Evolutionary conservation across 2,888 invertebrate genomes (phyloP).

Genomic region (Synanthedon vespiformis): DNA sequence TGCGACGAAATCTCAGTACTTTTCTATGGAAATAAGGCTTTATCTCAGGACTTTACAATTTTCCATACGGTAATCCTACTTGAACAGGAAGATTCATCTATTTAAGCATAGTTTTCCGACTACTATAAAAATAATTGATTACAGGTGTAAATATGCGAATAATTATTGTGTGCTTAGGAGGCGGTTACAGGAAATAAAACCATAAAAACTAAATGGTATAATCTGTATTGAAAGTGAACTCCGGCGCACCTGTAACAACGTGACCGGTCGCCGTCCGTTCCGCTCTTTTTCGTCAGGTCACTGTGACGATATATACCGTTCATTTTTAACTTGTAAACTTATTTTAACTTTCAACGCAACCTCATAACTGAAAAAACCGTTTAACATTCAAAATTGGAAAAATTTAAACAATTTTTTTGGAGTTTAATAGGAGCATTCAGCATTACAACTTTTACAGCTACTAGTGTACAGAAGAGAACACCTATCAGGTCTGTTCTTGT

Average conservation of each 20-base stretch:
- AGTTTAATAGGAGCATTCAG: too few species aligned
- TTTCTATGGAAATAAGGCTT: too few species aligned
- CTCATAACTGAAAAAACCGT: too few species aligned
- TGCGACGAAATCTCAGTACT: too few species aligned
- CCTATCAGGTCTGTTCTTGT: too few species aligned
- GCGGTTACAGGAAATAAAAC: constrained; percentile 10
- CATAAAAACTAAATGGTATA: constrained; percentile 36
- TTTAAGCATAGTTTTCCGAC: background rate
- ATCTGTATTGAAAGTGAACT: constrained; percentile 58
- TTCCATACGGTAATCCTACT: too few species aligned
- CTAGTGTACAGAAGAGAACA: too few species aligned
- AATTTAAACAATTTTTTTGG: too few species aligned
- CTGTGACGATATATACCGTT: constrained; percentile 52
- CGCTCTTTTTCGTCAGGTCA: constrained; percentile 48
- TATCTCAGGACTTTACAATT: too few species aligned
- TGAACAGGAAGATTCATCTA: too few species aligned
- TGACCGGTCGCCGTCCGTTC: constrained; percentile 38
- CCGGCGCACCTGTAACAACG: constrained; percentile 53
- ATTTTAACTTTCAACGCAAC: background rate
- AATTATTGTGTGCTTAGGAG: background rate
- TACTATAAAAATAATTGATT: background rate
- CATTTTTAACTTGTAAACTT: constrained; percentile 6
- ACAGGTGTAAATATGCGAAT: background rate
- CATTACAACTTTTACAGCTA: too few species aligned
- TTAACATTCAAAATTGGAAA: too few species aligned